A percentile compares a stretch with the other conserved stretches of the same genome.
Evolutionary conservation across 2,888 invertebrate species (phyloP).

Genomic region (Machimus atricapillus): DNA sequence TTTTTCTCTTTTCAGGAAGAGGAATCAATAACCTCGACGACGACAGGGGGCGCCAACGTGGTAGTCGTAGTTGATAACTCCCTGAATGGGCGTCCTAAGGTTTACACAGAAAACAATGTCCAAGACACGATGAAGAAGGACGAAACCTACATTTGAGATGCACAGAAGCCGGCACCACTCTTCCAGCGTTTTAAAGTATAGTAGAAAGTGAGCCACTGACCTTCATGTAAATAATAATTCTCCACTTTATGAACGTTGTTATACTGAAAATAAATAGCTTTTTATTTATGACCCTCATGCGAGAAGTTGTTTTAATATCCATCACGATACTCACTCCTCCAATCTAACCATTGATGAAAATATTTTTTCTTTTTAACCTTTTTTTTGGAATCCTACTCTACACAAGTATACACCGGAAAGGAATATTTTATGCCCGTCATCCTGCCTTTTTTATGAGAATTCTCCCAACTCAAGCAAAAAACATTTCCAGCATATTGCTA

Average conservation of each 20-base stretch:
- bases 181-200: not conserved
- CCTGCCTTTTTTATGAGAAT: not conserved
- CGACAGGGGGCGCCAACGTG: slow-evolving; percentile 53
- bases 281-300: slow-evolving; percentile 5
- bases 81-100: slow-evolving; percentile 54
- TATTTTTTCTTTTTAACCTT: not conserved
- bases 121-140: slow-evolving; percentile 55
- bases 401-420: not conserved
- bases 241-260: slow-evolving; percentile 11
- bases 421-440: not conserved
- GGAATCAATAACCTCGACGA: slow-evolving; percentile 46
- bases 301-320: not conserved
- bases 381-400: not conserved
- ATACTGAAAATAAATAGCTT: slow-evolving; percentile 28
- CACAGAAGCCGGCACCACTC: not conserved
- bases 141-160: slow-evolving; percentile 56
- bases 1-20: slow-evolving; percentile 40
- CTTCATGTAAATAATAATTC: slow-evolving; percentile 29
- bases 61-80: slow-evolving; percentile 58
- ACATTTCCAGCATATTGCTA: not conserved
- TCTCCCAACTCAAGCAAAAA: not conserved
- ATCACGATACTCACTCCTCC: not conserved
- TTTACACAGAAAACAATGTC: slow-evolving; percentile 53
- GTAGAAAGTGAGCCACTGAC: not conserved
- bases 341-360: not conserved